Evolutionary conservation across 2,113 vertebrate genomes (phyloP).

Genomic region (Notothenia coriiceps): DNA sequence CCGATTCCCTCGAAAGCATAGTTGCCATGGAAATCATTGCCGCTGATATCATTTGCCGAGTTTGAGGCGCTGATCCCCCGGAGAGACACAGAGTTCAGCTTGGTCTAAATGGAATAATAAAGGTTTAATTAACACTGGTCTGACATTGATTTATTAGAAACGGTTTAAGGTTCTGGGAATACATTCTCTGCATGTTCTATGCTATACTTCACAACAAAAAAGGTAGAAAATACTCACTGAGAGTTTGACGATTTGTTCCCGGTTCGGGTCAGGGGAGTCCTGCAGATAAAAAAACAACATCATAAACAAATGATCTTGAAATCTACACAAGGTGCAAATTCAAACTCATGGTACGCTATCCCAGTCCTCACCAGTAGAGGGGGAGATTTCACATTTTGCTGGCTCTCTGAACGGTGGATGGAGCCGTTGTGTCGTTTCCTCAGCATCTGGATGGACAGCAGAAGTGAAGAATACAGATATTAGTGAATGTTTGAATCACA

Average conservation of each 20-base stretch:
- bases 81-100: conserved; percentile 95
- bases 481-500: background rate
- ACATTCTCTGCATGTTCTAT: background rate
- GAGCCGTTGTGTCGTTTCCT: conserved; percentile 89
- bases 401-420: conserved; percentile 91
- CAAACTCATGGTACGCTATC: background rate
- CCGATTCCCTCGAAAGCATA: conserved; percentile 99
- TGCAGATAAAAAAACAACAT: conserved; percentile 61
- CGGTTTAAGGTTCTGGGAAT: background rate
- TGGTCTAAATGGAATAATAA: conserved; percentile 86
- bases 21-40: conserved; percentile 95
- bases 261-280: conserved; percentile 93
- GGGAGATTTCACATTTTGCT: conserved; percentile 96
- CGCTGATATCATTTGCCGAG: conserved; percentile 89
- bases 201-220: background rate
- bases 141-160: background rate
- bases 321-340: background rate
- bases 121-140: background rate
- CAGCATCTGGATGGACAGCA: conserved; percentile 86
- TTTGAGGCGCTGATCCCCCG: conserved; percentile 93
- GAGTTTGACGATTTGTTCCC: conserved; percentile 93
- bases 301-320: background rate
- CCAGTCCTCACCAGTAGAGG: conserved; percentile 90
- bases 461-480: background rate
- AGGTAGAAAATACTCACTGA: conserved; percentile 87